A percentile compares a stretch with the other conserved stretches of the same genome.
These are phyloP conservation scores for Myotis pilosus DNA, from an alignment of 2,797 vertebrate species.

Conservation along the genomic window DNA sequence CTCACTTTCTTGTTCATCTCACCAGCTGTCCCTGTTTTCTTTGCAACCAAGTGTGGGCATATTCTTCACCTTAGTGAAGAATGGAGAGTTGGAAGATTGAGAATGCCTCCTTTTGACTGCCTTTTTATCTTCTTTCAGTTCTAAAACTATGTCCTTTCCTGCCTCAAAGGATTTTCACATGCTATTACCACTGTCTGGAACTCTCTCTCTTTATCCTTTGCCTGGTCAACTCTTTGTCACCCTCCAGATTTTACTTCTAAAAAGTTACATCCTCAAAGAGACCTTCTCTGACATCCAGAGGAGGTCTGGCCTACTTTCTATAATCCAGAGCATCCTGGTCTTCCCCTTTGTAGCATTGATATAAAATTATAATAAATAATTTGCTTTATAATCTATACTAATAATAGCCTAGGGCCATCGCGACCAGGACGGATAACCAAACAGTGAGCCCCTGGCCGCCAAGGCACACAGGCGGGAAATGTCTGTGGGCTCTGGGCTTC, in stretches of 20 bases:
- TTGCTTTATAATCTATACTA: not conserved
- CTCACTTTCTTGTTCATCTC: not conserved
- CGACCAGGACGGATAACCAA: too few species aligned
- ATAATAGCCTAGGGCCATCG: too few species aligned
- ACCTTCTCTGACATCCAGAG: not conserved
- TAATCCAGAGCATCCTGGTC: not conserved
- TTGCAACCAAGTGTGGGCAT: not conserved
- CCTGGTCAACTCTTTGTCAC: not conserved
- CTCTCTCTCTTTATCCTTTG: not conserved
- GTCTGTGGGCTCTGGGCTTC: too few species aligned
- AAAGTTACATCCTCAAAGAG: not conserved
- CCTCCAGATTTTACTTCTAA: not conserved
- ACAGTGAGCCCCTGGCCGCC: too few species aligned
- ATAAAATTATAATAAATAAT: not conserved
- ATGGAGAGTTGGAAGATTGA: not conserved
- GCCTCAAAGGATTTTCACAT: not conserved
- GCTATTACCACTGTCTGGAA: not conserved
- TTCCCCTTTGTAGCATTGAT: not conserved
- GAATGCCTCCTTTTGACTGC: not conserved
- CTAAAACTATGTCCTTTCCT: not conserved
- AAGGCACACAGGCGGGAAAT: too few species aligned
- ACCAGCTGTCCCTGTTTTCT: not conserved
- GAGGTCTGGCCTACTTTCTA: not conserved
- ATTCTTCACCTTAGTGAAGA: not conserved
- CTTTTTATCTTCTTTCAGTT: not conserved